Evolutionary conservation across 2,888 invertebrate species (phyloP).

Genomic region (Cryptocephalus primarius): DNA sequence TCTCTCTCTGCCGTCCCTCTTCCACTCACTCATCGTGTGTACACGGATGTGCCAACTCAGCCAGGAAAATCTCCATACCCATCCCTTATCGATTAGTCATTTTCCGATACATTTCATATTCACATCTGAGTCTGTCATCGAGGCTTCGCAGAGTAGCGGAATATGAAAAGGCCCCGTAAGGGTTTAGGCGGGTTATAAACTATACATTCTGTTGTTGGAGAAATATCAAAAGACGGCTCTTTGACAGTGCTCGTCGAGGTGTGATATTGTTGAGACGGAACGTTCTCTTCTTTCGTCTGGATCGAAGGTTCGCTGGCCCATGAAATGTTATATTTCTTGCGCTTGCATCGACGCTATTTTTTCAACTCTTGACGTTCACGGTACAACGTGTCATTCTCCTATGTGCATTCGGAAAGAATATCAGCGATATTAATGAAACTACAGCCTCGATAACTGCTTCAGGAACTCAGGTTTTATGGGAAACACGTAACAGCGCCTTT

Average conservation of each 20-base stretch:
- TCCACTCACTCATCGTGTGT: no score
- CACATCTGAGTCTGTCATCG: constrained; percentile 21
- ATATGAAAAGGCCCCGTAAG: constrained; percentile 7
- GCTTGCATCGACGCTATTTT: constrained; percentile 15
- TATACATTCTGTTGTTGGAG: constrained; percentile 26
- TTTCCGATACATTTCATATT: constrained; percentile 24
- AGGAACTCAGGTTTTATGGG: no score
- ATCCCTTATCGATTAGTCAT: constrained; percentile 20
- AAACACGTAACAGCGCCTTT: no score
- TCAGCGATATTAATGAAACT: no score
- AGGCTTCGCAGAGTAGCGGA: constrained; percentile 6
- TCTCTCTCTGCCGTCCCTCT: no score
- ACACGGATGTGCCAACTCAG: no score
- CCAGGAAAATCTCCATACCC: no score
- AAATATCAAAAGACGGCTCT: constrained; percentile 36
- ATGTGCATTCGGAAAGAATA: no score
- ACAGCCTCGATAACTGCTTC: no score
- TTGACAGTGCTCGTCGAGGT: constrained; percentile 34
- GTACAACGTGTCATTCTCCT: no score
- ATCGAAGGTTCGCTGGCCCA: constrained; percentile 29
- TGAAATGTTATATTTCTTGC: constrained; percentile 28
- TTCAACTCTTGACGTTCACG: no score
- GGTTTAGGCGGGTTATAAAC: constrained; percentile 17
- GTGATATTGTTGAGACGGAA: constrained; percentile 30
- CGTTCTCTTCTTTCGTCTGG: constrained; percentile 17